Conservation (phyloP, 2,797 vertebrate genomes). For the Alauda arvensis region DNA sequence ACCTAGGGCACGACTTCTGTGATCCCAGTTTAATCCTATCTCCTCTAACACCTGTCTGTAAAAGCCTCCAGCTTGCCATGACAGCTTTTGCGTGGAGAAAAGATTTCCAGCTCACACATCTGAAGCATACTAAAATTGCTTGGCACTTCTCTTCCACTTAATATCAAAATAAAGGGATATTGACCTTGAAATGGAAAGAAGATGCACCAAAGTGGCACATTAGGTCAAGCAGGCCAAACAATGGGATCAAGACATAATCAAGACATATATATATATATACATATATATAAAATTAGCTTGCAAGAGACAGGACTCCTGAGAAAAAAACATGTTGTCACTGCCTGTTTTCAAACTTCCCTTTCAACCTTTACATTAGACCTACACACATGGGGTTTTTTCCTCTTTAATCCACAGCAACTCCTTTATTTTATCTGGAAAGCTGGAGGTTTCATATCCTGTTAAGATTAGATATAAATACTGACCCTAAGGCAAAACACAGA, state of each 20-base stretch:
- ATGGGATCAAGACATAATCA: neutral
- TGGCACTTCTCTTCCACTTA: neutral
- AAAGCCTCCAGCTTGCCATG: neutral
- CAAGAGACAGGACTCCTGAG: neutral
- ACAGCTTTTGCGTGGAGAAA: neutral
- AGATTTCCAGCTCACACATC: neutral
- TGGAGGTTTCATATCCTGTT: neutral
- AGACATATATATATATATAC: neutral
- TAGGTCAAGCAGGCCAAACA: neutral
- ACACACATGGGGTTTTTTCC: neutral
- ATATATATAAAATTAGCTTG: neutral
- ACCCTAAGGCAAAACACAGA: neutral
- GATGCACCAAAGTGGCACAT: neutral
- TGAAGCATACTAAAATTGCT: neutral
- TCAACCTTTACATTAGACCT: neutral
- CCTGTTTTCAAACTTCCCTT: neutral
- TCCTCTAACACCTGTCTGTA: neutral
- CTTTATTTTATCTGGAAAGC: neutral
- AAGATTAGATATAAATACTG: neutral
- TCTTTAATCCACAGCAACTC: neutral
- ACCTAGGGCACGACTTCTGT: neutral
- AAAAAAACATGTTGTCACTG: neutral
- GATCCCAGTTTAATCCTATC: neutral
- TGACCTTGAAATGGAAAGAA: neutral
- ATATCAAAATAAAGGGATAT: neutral